A percentile compares a stretch with the other conserved stretches of the same genome.
Evolutionary conservation across 53 echinoderm and acorn worm genomes (phyloP).

Genomic region (Stichopus horrens): DNA sequence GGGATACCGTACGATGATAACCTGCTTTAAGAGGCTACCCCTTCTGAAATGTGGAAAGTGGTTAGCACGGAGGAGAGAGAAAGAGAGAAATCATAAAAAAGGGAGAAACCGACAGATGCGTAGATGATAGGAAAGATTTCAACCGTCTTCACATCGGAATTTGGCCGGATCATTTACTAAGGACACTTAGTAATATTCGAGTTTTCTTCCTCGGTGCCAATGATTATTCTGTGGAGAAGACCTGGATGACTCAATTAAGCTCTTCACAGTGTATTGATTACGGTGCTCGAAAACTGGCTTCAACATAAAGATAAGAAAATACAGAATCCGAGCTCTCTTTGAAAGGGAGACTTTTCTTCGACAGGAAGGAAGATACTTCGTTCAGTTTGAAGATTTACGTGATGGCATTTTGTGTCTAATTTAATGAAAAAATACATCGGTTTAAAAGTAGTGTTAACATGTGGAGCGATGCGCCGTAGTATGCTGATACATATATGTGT

Average conservation of each 20-base stretch:
- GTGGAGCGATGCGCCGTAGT: no score
- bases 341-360: background rate
- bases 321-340: background rate
- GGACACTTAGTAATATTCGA: background rate
- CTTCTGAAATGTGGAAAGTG: background rate
- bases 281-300: background rate
- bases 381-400: no score
- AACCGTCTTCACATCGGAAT: background rate
- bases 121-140: slow-evolving; percentile 11
- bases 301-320: background rate
- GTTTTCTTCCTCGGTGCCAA: background rate
- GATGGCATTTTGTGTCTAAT: no score
- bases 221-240: background rate
- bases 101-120: background rate
- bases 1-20: background rate
- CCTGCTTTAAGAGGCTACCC: background rate
- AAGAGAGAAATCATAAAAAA: slow-evolving; percentile 6
- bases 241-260: slow-evolving; percentile 34
- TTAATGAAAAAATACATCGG: no score
- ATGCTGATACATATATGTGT: no score
- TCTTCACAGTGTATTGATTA: slow-evolving; percentile 22
- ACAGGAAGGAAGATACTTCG: background rate
- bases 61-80: background rate
- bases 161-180: background rate
- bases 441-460: no score